Evolutionary conservation across 2,888 invertebrate species (phyloP).

Genomic region (Gastracanthus pulcherrimus): DNA sequence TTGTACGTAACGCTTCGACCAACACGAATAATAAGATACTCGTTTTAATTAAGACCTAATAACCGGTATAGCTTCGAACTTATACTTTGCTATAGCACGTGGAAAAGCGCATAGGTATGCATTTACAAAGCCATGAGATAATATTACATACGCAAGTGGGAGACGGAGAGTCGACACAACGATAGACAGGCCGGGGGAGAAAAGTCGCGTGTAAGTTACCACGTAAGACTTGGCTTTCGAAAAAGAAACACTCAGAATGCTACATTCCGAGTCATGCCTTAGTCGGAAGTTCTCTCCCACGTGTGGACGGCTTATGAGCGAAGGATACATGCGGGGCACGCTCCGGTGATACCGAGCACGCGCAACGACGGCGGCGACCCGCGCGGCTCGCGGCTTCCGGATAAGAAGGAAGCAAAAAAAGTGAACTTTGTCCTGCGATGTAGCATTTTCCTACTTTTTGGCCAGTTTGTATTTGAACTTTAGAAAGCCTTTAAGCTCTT

Average conservation of each 20-base stretch:
- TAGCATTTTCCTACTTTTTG: not conserved
- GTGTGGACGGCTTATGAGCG: not conserved
- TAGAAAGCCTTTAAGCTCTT: not conserved
- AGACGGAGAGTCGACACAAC: not conserved
- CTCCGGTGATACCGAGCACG: not conserved
- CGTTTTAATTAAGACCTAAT: slow-evolving; percentile 12
- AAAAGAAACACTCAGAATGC: slow-evolving; percentile 15
- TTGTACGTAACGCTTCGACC: not conserved
- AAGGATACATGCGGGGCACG: not conserved
- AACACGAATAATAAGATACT: no score
- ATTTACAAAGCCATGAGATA: no score
- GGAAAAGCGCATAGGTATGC: no score
- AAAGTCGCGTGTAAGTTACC: not conserved
- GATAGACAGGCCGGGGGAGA: not conserved
- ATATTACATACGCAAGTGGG: no score
- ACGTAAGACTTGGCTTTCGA: slow-evolving; percentile 15
- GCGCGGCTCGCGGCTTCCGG: not conserved
- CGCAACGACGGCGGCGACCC: no score
- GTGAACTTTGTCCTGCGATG: not conserved
- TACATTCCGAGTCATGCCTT: not conserved
- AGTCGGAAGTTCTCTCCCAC: not conserved
- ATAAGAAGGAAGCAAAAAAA: not conserved
- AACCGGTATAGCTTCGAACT: not conserved
- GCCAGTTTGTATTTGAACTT: not conserved
- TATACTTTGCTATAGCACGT: not conserved